Conservation (phyloP, 2,113 vertebrate genomes). For the rabbit (Oryctolagus cuniculus) region DNA sequence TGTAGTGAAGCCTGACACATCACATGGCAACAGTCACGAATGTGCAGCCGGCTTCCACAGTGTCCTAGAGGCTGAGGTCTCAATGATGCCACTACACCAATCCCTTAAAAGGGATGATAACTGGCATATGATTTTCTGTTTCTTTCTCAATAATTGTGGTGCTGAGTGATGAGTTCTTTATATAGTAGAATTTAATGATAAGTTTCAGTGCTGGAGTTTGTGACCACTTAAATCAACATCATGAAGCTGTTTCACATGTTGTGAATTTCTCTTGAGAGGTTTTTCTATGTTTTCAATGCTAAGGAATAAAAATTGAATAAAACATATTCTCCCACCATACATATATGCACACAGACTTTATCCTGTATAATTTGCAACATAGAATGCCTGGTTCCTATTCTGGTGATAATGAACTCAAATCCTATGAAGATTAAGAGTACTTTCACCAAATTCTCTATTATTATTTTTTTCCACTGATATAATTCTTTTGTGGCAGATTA, state of each 20-base stretch:
- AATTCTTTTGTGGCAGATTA: slow-evolving; percentile 8
- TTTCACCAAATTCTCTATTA: neutral
- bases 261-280: neutral
- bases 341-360: neutral
- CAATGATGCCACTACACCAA: neutral
- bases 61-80: neutral
- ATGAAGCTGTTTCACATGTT: slow-evolving; percentile 26
- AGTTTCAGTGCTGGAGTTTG: slow-evolving; percentile 12
- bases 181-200: neutral
- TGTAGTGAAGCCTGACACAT: neutral
- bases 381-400: slow-evolving; percentile 2
- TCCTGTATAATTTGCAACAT: neutral
- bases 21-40: too few species aligned
- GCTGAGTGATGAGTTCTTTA: neutral
- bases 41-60: neutral
- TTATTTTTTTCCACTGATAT: neutral
- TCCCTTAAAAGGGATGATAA: neutral
- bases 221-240: neutral
- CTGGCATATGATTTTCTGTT: neutral
- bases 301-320: slow-evolving; percentile 22
- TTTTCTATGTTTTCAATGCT: neutral
- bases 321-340: neutral
- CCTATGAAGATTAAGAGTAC: neutral
- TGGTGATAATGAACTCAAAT: neutral
- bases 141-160: slow-evolving; percentile 1